These are phyloP conservation scores for Lasioglossum malachurum DNA, from an alignment of 2,888 invertebrate genomes.

Conservation along the genomic window DNA sequence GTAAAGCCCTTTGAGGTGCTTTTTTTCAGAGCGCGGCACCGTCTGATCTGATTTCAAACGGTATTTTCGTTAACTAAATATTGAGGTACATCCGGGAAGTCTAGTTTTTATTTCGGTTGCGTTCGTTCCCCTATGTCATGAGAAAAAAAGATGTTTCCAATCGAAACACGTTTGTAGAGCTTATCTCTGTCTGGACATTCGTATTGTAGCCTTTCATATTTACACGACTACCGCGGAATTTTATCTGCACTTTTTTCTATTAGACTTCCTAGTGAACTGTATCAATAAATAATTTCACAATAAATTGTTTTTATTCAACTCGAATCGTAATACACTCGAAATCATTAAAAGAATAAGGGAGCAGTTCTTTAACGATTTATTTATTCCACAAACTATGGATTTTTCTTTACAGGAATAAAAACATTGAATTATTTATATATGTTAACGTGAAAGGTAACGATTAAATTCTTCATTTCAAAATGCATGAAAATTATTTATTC, in stretches of 20 bases:
- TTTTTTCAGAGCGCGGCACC: neutral
- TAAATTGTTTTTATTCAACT: neutral
- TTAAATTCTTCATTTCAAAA: neutral
- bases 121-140: neutral
- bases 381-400: neutral
- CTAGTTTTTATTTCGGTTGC: neutral
- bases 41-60: slow-evolving; percentile 30
- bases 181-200: slow-evolving; percentile 2
- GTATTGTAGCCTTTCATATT: neutral
- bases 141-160: slow-evolving; percentile 3
- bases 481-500: neutral
- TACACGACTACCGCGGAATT: neutral
- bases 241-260: neutral
- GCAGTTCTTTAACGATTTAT: neutral
- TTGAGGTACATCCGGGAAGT: neutral
- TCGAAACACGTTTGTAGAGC: slow-evolving; percentile 1
- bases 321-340: neutral
- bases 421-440: neutral
- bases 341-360: neutral
- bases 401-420: neutral
- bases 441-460: neutral
- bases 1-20: slow-evolving; percentile 27
- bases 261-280: neutral
- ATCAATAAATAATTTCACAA: neutral
- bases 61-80: slow-evolving; percentile 31